Base-by-base conservation (phyloP, 2,797 vertebrate species). In the Sarcophilus harrisii region DNA sequence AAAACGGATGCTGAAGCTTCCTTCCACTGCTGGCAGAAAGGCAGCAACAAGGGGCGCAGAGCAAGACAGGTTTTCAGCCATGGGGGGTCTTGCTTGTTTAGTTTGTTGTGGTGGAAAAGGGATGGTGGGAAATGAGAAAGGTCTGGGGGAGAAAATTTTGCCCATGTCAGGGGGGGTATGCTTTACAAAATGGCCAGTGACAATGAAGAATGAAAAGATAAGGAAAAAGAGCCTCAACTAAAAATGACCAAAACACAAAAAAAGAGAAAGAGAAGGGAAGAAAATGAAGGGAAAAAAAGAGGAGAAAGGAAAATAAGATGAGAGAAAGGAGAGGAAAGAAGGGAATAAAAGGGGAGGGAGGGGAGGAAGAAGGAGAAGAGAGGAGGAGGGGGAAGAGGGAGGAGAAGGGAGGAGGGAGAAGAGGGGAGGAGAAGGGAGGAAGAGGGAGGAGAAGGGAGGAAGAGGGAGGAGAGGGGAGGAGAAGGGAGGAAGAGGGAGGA, bases 321-420 rank as follows among this genome's bases (percentile, higher is more conserved):
- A 18, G 14, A 8, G 29, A 16, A 12, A 12, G 60, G 2, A 4
- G 11, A 60, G 29, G 12, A 11, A 12, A 16, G 10, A 16, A 57
- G 18, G 58, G 18, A 58, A 5, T 5, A 21, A 24, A 28, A 24
- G 18, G 57, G 57, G 5, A 58, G 58, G 1, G 24, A 28, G 11
- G 10, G 59, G 27, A 29, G 6, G n/a, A n/a, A n/a, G n/a, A n/a
- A n/a, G n/a, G 57, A 21, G 18, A 27, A 6, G 4, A 28, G 11
- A 2, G 29, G 30, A 8, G 3, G 29, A 29, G 29, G 30, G 10
- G 27, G 29, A 60, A 1, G 29, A 11, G 28, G 2, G 3, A 1
- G 9, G 3, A 0, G 30, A 28, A 0, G n/a, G n/a, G n/a, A n/a
- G 49, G 1, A 49, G 4, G 49, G 49, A 4, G 1, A 4, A 49